Evolutionary conservation across 2,888 invertebrate genomes (phyloP), one percentile per base, ranked within the genome.

Genomic region (Empis livida): DNA sequence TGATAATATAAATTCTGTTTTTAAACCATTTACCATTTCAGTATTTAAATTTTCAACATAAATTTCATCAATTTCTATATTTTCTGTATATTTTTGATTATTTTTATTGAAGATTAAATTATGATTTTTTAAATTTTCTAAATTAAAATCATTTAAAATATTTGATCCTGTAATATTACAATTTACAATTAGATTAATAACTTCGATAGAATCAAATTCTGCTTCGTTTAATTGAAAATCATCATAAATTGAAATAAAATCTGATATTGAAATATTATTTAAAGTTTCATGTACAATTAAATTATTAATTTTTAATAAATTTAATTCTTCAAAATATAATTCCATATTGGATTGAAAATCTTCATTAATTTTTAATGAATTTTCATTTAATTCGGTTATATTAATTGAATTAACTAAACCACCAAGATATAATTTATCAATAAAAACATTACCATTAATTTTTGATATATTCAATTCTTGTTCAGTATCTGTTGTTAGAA

Each of bases 401-500:
- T 72, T 67, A 1, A 72, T 59, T 1, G 65, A 67, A 50, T 72
- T 71, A 46, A 66, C 70, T 11, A 63, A 51, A 2, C 71, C 75
- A 8, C 53, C 54, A 0, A 74, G 49, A 13, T 60, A 54, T 3
- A 79, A 55, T 49, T 71, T 64, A 39, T 72, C 64, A 31, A 79
- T 72, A 42, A 59, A 61, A 1, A 74, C 62, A 44, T 68, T 60
- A 1, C 71, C 71, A 4, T 66, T 61, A 2, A 75, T 53, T 10
- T 57, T 53, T 9, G 61, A 57, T 0, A 73, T 47, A 41, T 65
- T 56, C 1, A 79, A 56, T 1, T 59, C 53, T 61, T 79, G 77
- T 2, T 67, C 61, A 0, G 71, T 71, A 43, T 74, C 66, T 49
- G 64, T 62, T 3, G 74, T 74, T 1, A 77, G 58, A 50, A 78